Conservation (phyloP, 2,113 vertebrate species). For the Axis porcinus region DNA sequence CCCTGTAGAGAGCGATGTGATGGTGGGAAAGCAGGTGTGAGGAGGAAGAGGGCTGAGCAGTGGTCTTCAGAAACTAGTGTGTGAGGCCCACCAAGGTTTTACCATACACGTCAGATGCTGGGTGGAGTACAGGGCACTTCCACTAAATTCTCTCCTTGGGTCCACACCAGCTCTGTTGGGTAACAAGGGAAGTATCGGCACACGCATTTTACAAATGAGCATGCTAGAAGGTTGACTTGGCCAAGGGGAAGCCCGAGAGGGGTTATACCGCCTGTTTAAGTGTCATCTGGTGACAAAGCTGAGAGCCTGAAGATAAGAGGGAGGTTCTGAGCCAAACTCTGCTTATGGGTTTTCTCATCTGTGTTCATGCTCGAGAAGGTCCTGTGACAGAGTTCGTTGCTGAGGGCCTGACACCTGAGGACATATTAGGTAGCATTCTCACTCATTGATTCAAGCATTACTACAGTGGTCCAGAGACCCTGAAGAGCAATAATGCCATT, state of each 20-base stretch:
- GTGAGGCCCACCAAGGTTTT: neutral
- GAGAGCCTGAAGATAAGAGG: neutral
- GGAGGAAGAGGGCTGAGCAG: accelerated
- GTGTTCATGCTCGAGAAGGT: neutral
- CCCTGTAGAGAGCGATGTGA: slow-evolving; percentile 57
- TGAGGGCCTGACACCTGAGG: neutral
- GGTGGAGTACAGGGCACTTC: neutral
- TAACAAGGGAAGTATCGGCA: neutral
- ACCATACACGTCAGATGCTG: too few relatives aligned
- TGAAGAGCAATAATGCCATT: neutral
- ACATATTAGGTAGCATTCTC: neutral
- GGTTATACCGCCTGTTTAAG: neutral
- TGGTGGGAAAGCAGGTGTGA: slow-evolving; percentile 45
- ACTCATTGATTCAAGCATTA: neutral
- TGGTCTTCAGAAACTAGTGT: neutral
- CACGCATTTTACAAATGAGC: neutral
- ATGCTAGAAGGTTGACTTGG: neutral
- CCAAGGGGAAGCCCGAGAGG: neutral
- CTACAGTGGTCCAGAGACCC: neutral
- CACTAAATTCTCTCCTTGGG: neutral
- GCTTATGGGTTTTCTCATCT: neutral
- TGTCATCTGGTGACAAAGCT: neutral
- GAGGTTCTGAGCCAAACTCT: neutral
- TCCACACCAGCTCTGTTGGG: neutral
- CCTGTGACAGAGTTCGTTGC: neutral